phyloP scores from a whole-genome alignment of 1,140 invertebrate species.

The Delia radicum region DNA sequence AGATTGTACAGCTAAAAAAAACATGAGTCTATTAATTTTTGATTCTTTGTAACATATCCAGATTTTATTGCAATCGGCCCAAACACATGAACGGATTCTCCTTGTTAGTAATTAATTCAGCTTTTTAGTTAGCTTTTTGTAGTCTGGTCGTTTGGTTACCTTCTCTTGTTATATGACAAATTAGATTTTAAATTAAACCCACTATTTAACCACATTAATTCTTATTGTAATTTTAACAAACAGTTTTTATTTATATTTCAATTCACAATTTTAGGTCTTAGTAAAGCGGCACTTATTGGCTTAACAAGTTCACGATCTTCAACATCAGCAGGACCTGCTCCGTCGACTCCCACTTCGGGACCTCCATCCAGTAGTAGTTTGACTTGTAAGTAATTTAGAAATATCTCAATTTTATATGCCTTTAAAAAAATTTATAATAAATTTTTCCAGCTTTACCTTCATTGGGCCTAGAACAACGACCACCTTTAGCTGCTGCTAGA shows the following conservation, averaged over 20 bases:
- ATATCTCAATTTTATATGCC: not conserved
- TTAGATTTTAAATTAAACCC: not conserved
- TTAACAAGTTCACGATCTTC: conserved; percentile 69
- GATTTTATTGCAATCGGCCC: too few species aligned
- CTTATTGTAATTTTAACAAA: too few species aligned
- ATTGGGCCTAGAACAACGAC: conserved; percentile 61
- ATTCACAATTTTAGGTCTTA: conserved; percentile 68
- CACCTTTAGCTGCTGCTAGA: conserved; percentile 70
- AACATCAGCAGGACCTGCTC: conserved; percentile 61
- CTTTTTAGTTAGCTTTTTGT: too few species aligned
- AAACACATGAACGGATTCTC: too few species aligned
- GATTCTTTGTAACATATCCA: too few species aligned
- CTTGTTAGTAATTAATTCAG: too few species aligned
- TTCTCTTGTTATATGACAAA: not conserved
- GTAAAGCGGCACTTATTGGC: conserved; percentile 76
- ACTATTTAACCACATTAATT: too few species aligned
- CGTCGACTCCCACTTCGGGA: conserved; percentile 69
- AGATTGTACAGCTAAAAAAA: too few species aligned
- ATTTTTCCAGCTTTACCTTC: conserved; percentile 50
- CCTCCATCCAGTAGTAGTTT: conserved; percentile 68
- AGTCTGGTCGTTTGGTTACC: conserved; percentile 32
- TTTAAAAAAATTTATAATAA: conserved; percentile 9
- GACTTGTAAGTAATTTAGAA: conserved; percentile 60
- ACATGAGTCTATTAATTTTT: too few species aligned
- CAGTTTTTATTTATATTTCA: too few species aligned